Evolutionary conservation across 2,113 vertebrate genomes (phyloP).

Genomic region (Pomatorhinus ruficollis): DNA sequence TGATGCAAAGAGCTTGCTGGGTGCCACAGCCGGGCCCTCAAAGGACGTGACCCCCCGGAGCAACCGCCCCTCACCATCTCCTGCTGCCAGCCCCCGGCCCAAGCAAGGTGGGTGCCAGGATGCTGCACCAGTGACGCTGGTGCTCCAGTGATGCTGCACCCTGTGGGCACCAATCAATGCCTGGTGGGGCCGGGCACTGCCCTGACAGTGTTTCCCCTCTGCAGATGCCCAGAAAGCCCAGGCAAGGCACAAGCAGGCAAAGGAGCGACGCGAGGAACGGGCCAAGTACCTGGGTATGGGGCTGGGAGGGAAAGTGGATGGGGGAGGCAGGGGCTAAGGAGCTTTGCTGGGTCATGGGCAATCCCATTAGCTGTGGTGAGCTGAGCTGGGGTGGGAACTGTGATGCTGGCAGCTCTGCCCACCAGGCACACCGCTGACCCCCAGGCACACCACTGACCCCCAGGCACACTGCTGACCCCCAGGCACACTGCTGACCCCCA

Average conservation of each 20-base stretch:
- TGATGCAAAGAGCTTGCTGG: background rate
- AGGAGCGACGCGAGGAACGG: constrained; percentile 90
- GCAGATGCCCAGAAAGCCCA: constrained; percentile 88
- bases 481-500: background rate
- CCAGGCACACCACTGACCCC: accelerated
- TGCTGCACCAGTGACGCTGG: no score
- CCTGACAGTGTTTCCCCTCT: background rate
- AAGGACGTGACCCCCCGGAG: background rate
- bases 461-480: accelerated
- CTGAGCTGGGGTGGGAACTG: background rate
- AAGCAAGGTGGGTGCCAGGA: constrained; percentile 70
- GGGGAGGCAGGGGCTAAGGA: background rate
- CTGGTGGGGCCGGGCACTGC: accelerated
- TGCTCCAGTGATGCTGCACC: background rate
- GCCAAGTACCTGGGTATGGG: constrained; percentile 90
- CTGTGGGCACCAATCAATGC: accelerated
- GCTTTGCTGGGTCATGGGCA: background rate
- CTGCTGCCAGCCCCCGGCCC: constrained; percentile 37
- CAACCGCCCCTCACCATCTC: background rate
- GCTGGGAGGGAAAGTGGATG: constrained; percentile 5
- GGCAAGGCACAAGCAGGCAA: constrained; percentile 90
- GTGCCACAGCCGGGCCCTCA: background rate
- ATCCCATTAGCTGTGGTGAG: constrained; percentile 4
- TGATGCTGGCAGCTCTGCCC: background rate
- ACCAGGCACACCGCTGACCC: accelerated